These are phyloP conservation scores for Rhinophrynus dorsalis DNA, from an alignment of 2,797 vertebrate species.

Conservation along the genomic window DNA sequence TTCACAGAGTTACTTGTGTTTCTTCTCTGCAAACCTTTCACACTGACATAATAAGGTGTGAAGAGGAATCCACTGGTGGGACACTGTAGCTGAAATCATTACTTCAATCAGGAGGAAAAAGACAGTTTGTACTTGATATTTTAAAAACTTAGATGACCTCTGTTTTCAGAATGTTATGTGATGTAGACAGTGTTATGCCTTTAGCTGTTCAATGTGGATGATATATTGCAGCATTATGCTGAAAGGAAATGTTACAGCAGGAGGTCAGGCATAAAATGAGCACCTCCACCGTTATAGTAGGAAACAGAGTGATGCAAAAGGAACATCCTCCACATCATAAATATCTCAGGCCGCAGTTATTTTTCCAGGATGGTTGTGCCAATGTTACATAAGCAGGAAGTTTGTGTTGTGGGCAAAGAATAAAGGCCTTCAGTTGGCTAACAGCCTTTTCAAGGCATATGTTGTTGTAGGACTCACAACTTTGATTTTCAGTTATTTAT, in stretches of 20 bases:
- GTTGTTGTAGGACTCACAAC: too few relatives aligned
- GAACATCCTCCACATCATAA: too few relatives aligned
- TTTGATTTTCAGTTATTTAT: too few relatives aligned
- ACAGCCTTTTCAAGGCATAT: too few relatives aligned
- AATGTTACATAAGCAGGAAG: too few relatives aligned
- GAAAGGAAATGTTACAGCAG: not conserved
- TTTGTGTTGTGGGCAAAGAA: too few relatives aligned
- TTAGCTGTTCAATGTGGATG: not conserved
- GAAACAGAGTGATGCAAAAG: too few relatives aligned
- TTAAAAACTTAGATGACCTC: slow-evolving; percentile 31
- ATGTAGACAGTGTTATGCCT: slow-evolving; percentile 29
- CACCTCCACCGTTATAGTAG: not conserved
- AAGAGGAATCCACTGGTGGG: not conserved
- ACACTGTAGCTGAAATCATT: slow-evolving; percentile 17
- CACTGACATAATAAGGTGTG: slow-evolving; percentile 23
- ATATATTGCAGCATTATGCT: slow-evolving; percentile 1
- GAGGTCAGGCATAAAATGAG: not conserved
- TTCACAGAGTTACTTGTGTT: slow-evolving; percentile 12
- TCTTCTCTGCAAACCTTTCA: slow-evolving; percentile 21
- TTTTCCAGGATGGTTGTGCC: too few relatives aligned
- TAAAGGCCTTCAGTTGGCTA: too few relatives aligned
- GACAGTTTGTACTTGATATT: slow-evolving; percentile 21
- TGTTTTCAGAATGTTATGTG: not conserved
- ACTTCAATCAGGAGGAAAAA: slow-evolving; percentile 4
- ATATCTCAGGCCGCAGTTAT: too few relatives aligned